Base-by-base conservation (phyloP, 2,797 vertebrate species). In the Sebastes variabilis region DNA sequence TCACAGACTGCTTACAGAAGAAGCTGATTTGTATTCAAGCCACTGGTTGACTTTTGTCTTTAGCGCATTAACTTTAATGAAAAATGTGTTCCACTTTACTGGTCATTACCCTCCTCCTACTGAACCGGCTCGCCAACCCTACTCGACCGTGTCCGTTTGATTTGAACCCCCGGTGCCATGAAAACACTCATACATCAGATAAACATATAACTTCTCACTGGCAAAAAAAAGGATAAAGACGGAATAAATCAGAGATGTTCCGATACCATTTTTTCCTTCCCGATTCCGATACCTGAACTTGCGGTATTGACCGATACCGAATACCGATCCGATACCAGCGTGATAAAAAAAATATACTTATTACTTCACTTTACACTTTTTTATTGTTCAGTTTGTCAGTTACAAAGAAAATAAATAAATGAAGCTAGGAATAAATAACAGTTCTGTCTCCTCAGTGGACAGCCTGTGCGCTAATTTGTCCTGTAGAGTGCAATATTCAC, bases 61-160 rank as follows among this genome's bases (percentile, higher is more conserved):
- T 82, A 80, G 67, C 25, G 24, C 78, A 83, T 89, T 89, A 9
- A 82, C 86, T 93, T 88, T 83, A 85, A 89, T 92, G 83, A 89
- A 90, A 90, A 87, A 91, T 86, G 67, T 69, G 66, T 89, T 86
- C 74, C 77, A 77, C 77, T 80, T 61, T 38, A 38, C 29, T 60
- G 24, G 32, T 59, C 80, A 66, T 86, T 82, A 86, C 73, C 82
- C 77, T 73, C 64, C 61, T 55, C 69, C 72, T 72, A 49, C 75
- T 69, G 66, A 82, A 61, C 65, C 16, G 29, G 24, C 59, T 87
- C 75, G 4, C 22, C 72, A 87, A 92, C 80, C 80, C 61, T 13
- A 36, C 72, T 66, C 42, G 32, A 32, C 46, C 8, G 11, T 20
- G n/a, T 80, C 22, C 56, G 55, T 80, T 88, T 85, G 69, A 85